Conservation (phyloP, 2,113 vertebrate genomes). For the Tricholaema leucomelas region DNA sequence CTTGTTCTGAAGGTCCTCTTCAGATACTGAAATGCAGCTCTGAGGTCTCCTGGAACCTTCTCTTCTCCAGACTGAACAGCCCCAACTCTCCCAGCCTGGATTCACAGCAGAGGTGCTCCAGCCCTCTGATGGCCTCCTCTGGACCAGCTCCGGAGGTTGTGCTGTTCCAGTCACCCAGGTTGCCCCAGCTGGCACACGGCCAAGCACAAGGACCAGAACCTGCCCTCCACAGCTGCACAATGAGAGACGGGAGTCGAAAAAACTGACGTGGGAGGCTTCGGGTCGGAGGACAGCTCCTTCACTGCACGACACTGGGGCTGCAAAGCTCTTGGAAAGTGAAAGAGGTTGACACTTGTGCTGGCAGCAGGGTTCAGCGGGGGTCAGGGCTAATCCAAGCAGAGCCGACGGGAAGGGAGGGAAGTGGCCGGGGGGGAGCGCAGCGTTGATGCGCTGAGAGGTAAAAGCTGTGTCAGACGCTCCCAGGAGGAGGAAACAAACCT, state of each 20-base stretch:
- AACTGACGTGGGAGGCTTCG: background rate
- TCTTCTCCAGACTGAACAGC: too few species aligned
- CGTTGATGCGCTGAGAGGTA: slow-evolving; percentile 51
- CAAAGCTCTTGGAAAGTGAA: slow-evolving; percentile 31
- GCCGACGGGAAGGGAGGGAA: background rate
- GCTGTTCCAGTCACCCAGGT: background rate
- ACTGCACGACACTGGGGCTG: background rate
- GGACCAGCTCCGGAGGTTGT: too few species aligned
- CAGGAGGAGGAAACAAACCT: slow-evolving; percentile 60
- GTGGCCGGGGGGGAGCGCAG: background rate
- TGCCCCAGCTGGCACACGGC: background rate
- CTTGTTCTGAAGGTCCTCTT: too few species aligned
- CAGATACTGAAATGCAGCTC: too few species aligned
- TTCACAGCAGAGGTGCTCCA: too few species aligned
- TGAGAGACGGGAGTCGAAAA: accelerated
- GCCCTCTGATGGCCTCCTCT: too few species aligned
- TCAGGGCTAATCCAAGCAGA: slow-evolving; percentile 61
- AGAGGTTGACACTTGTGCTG: slow-evolving; percentile 41
- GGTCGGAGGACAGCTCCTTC: background rate
- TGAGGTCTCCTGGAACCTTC: too few species aligned
- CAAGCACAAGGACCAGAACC: background rate
- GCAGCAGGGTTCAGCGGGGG: slow-evolving; percentile 36
- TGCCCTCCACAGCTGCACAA: accelerated
- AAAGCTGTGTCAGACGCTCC: slow-evolving; percentile 60
- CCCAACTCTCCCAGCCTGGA: too few species aligned